phyloP scores from a whole-genome alignment of 2,888 invertebrate genomes.

The Coelopa pilipes region DNA sequence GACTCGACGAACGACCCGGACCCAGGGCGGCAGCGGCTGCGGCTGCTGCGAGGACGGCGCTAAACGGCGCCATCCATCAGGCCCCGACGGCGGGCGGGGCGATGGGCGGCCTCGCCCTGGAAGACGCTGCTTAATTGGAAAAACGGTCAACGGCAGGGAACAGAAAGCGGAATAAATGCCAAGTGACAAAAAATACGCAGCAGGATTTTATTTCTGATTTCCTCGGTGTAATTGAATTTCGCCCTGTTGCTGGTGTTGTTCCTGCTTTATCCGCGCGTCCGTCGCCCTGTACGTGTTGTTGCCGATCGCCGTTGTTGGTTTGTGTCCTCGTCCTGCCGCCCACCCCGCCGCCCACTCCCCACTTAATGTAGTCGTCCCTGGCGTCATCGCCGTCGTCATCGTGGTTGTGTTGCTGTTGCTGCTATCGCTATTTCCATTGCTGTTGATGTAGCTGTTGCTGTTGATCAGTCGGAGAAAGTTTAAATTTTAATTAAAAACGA shows the following conservation, averaged over 20 bases:
- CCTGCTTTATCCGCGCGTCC: not conserved
- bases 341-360: too few relatives aligned
- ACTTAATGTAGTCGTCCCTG: too few relatives aligned
- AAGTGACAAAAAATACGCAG: constrained; percentile 31
- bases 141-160: not conserved
- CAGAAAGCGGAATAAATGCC: not conserved
- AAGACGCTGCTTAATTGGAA: constrained; percentile 10
- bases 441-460: constrained; percentile 24
- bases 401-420: not conserved
- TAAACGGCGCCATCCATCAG: constrained; percentile 24
- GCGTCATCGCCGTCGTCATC: too few relatives aligned
- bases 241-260: constrained; percentile 6
- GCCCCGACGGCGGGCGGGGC: not conserved
- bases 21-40: not conserved
- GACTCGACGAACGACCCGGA: not conserved
- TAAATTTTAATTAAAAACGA: constrained; percentile 34
- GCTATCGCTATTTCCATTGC: too few relatives aligned
- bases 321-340: too few relatives aligned
- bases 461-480: constrained; percentile 19
- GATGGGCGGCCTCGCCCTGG: not conserved
- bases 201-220: constrained; percentile 30
- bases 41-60: not conserved
- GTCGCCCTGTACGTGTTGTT: too few relatives aligned
- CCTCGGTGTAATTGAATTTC: constrained; percentile 27
- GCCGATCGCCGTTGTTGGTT: too few relatives aligned